Conservation (phyloP, 1,140 invertebrate species). For the Ceratosolen fusciceps region DNA sequence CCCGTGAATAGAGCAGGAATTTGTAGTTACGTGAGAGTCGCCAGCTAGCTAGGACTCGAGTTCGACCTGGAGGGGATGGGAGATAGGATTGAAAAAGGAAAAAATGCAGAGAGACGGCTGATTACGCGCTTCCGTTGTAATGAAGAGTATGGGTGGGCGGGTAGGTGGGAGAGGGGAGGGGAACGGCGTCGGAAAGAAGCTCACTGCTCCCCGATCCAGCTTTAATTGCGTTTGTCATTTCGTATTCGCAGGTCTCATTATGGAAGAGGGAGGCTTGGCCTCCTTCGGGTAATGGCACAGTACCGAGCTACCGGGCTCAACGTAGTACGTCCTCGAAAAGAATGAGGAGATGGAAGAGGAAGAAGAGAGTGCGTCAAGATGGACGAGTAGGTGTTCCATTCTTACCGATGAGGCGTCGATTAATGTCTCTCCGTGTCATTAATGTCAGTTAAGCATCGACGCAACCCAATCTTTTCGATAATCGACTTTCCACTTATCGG, state of each 20-base stretch:
- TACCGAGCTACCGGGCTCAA: neutral
- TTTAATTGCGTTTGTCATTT: constrained; percentile 70
- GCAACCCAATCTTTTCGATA: neutral
- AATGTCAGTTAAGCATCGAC: neutral
- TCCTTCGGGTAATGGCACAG: constrained; percentile 68
- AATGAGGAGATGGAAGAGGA: neutral
- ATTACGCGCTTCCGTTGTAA: constrained; percentile 60
- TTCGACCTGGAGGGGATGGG: neutral
- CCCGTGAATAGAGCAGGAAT: neutral
- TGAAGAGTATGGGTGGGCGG: constrained; percentile 9
- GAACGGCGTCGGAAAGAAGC: constrained; percentile 37
- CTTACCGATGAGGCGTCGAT: too few species aligned
- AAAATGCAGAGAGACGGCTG: constrained; percentile 14
- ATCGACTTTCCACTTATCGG: neutral
- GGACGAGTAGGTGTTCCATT: neutral
- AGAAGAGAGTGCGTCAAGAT: neutral
- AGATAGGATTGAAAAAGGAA: constrained; percentile 39
- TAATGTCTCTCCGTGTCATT: too few species aligned
- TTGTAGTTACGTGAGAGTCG: neutral
- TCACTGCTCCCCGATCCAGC: constrained; percentile 47
- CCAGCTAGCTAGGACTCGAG: too few species aligned
- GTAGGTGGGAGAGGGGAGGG: constrained; percentile 27
- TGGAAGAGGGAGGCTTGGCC: constrained; percentile 68
- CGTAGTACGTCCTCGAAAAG: neutral
- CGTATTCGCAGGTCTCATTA: constrained; percentile 65